These are phyloP conservation scores for Paedocypris sp. DNA, from an alignment of 2,113 vertebrate species.

Conservation along the genomic window DNA sequence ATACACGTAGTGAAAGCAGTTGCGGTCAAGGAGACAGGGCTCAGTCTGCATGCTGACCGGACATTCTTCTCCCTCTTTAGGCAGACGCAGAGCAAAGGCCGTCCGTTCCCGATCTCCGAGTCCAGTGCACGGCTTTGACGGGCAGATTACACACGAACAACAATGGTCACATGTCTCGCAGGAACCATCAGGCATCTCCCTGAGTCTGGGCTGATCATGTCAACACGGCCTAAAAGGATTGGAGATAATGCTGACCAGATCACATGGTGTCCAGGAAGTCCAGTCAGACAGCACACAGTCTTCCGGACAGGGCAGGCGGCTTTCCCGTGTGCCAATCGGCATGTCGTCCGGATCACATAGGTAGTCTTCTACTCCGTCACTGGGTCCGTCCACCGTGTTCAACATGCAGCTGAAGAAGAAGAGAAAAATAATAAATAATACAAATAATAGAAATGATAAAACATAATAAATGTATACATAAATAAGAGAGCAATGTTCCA, in stretches of 20 bases:
- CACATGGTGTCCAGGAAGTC: conserved; percentile 79
- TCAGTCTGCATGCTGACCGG: conserved; percentile 69
- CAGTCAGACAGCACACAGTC: conserved; percentile 93
- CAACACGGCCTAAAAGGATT: not conserved
- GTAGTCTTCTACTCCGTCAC: conserved; percentile 87
- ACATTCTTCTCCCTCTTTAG: conserved; percentile 71
- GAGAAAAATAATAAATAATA: not conserved
- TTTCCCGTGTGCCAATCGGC: conserved; percentile 84
- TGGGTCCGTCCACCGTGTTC: conserved; percentile 88
- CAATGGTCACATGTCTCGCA: not conserved
- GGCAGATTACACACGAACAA: conserved; percentile 20
- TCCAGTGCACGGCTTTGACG: conserved; percentile 78
- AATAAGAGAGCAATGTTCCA: too few species aligned
- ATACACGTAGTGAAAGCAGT: conserved; percentile 94
- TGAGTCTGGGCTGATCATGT: too few species aligned
- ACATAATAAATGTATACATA: too few species aligned
- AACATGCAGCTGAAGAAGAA: conserved; percentile 80
- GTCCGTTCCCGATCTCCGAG: conserved; percentile 65
- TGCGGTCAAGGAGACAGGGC: conserved; percentile 79
- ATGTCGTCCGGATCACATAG: conserved; percentile 95
- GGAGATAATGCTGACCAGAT: conserved; percentile 68
- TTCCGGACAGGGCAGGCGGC: conserved; percentile 83
- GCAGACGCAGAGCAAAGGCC: conserved; percentile 69
- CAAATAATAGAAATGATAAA: too few species aligned
- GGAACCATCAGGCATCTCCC: not conserved